Conservation (phyloP, 2,888 invertebrate genomes). For the Alviniconcha strummeri region DNA sequence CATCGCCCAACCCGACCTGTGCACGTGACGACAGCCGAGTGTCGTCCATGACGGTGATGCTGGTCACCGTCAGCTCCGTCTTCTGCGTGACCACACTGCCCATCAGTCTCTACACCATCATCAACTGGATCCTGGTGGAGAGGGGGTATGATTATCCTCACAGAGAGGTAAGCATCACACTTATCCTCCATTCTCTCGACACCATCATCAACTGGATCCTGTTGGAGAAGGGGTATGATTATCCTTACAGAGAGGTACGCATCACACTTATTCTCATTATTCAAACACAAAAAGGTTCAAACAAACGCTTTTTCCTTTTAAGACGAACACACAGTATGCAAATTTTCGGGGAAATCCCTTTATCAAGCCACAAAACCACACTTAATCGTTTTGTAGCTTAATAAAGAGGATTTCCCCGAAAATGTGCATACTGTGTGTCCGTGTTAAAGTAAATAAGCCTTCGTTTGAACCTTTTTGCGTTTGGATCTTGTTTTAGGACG, state of each 20-base stretch:
- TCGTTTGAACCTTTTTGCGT: too few species aligned
- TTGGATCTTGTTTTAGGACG: too few species aligned
- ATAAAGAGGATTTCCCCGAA: too few species aligned
- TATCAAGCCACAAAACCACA: too few species aligned
- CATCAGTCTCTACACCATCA: conserved; percentile 39
- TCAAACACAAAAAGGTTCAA: too few species aligned
- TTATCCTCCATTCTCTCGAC: background rate
- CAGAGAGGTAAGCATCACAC: background rate
- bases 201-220: background rate
- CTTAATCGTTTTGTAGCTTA: too few species aligned
- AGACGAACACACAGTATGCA: too few species aligned
- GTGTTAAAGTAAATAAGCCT: too few species aligned
- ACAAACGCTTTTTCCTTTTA: too few species aligned
- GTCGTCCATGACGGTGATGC: conserved; percentile 56
- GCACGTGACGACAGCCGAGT: conserved; percentile 19
- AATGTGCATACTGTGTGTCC: too few species aligned
- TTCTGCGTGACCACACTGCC: conserved; percentile 52
- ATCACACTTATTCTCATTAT: too few species aligned
- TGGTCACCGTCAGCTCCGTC: conserved; percentile 53
- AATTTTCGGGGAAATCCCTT: too few species aligned
- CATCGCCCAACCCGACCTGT: background rate
- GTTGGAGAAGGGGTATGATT: background rate
- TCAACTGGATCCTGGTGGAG: conserved; percentile 18
- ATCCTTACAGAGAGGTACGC: background rate
- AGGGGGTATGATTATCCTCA: background rate